Evolutionary conservation across 1,140 invertebrate genomes (phyloP).

Genomic region (Dreissena rostriformis): DNA sequence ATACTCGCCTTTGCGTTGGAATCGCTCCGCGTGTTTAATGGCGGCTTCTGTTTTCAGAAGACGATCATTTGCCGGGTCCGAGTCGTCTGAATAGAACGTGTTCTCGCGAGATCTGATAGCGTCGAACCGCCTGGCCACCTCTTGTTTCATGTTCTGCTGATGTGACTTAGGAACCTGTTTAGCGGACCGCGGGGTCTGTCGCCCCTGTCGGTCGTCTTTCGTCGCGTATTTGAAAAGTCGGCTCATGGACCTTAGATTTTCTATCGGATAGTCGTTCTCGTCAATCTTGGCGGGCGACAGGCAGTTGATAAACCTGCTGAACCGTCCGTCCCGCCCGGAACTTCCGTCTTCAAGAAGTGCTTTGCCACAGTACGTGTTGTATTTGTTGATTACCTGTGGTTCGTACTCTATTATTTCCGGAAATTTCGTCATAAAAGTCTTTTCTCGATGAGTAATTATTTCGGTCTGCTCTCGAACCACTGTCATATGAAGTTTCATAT

Average conservation of each 20-base stretch:
- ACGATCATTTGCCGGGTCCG: neutral
- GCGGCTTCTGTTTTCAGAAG: conserved; percentile 1
- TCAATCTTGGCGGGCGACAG: conserved; percentile 38
- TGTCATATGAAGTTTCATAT: conserved; percentile 42
- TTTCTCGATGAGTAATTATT: conserved; percentile 54
- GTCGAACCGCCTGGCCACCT: conserved; percentile 44
- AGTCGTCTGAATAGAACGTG: conserved; percentile 40
- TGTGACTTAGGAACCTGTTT: conserved; percentile 34
- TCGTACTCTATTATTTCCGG: conserved; percentile 53
- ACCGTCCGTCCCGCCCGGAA: conserved; percentile 29
- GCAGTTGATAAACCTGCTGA: conserved; percentile 38
- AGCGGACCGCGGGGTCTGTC: conserved; percentile 41
- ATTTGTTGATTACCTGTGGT: conserved; percentile 34
- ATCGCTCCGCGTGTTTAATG: conserved; percentile 18
- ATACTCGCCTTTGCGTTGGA: conserved; percentile 49
- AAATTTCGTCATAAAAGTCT: conserved; percentile 55
- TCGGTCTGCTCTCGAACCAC: conserved; percentile 53
- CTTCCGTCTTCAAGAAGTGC: conserved; percentile 38
- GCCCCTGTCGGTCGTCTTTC: neutral
- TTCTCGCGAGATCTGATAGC: conserved; percentile 53
- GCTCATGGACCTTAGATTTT: conserved; percentile 48
- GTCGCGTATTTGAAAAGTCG: conserved; percentile 45
- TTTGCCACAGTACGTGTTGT: conserved; percentile 53
- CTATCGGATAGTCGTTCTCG: conserved; percentile 40
- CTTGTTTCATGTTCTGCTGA: conserved; percentile 41